Evolutionary conservation across 2,888 invertebrate genomes (phyloP), one percentile per base, ranked within the genome.

Genomic region (Sesia bembeciformis): DNA sequence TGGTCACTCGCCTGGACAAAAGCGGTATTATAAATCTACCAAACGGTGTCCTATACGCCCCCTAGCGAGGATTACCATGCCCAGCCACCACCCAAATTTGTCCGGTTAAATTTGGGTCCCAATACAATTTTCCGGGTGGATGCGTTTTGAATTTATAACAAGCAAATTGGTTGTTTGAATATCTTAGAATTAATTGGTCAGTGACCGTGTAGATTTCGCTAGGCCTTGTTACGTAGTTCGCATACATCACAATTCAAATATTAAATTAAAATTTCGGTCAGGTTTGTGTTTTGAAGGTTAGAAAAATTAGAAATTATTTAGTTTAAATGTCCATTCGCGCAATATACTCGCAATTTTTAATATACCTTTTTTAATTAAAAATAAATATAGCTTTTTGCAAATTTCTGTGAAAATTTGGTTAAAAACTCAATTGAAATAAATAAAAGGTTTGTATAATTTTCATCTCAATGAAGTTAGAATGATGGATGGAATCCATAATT

Each of bases 71-170:
- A 59, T 40, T 58, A 61, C 58, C 54, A 57, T 59, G 61, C 61
- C 61, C 60, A 59, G 56, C 52, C 60, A 60, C 69, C 63, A 60
- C 65, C 72, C 63, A 59, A 70, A 70, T 65, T 67, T 61, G 68
- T 66, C 60, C 72, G 77, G 69, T 64, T 78, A 67, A 67, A 70
- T 72, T 68, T 63, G 79, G 81, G 81, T 76, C 79, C 77, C 84
- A 74, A 85, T 83, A 87, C 87, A 87, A 87, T 88, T 88, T 86
- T 83, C 76, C 79, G 84, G 76, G 70, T 70, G 84, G 79, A 83
- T 86, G 84, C 84, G 85, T 84, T 86, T 86, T 83, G 87, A 87
- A 88, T 88, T 88, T 87, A 87, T 88, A 87, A 88, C 87, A 77
- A 85, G 81, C 78, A 84, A 88, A 87, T 86, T 85, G 88, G 78